phyloP scores from a whole-genome alignment of 2,888 invertebrate species.

The Coecobrya sp. region DNA sequence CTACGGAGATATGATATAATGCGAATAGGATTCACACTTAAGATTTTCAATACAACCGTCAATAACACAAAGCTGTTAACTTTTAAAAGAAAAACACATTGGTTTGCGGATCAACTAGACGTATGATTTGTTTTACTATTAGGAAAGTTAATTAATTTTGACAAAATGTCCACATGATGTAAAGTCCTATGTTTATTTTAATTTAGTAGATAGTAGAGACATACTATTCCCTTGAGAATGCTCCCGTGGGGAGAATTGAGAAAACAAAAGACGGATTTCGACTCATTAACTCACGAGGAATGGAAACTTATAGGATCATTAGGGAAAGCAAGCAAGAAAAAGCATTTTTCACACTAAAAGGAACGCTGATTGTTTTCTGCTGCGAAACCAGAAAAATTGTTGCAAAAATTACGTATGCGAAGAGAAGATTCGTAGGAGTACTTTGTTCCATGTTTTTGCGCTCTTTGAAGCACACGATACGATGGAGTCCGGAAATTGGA shows the following conservation, averaged over 20 bases:
- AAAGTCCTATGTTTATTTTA: too few species aligned
- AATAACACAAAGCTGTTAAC: conserved; percentile 52
- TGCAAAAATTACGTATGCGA: conserved; percentile 40
- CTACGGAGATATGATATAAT: neutral
- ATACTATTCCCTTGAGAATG: conserved; percentile 62
- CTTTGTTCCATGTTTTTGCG: neutral
- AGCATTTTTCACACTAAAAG: neutral
- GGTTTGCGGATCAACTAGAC: conserved; percentile 66
- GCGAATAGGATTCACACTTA: conserved; percentile 29
- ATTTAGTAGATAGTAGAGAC: conserved; percentile 74
- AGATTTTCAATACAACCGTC: neutral
- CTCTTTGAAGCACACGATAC: conserved; percentile 21
- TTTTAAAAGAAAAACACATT: conserved; percentile 40
- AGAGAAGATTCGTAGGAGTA: neutral
- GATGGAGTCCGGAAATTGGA: conserved; percentile 54
- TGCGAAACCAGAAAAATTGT: conserved; percentile 30
- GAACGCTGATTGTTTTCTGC: conserved; percentile 6
- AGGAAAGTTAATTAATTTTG: too few species aligned
- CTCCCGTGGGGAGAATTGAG: conserved; percentile 70
- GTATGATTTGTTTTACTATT: neutral
- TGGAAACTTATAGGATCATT: neutral
- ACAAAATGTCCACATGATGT: too few species aligned
- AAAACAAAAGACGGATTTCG: conserved; percentile 39
- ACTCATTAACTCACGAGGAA: conserved; percentile 9
- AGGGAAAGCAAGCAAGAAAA: conserved; percentile 12